Evolutionary conservation across 2,888 invertebrate genomes (phyloP).

Genomic region (Cheilosia variabilis): DNA sequence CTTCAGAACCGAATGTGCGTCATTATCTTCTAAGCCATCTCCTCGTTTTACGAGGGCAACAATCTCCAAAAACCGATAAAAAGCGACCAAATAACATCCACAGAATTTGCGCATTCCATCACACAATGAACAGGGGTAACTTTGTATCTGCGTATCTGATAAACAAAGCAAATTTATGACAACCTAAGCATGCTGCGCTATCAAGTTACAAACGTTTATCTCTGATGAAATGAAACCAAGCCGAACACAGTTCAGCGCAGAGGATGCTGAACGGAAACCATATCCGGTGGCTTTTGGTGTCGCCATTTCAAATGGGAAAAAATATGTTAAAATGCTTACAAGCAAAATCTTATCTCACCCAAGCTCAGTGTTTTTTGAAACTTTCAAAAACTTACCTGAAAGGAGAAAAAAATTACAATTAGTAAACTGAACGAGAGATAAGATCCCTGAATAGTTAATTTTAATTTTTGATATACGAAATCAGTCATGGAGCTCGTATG

Average conservation of each 20-base stretch:
- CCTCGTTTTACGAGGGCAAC: conserved; percentile 32
- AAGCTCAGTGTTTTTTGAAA: conserved; percentile 1
- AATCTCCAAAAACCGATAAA: conserved; percentile 34
- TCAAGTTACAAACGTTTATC: conserved; percentile 38
- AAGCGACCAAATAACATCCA: conserved; percentile 21
- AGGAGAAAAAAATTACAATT: conserved; percentile 31
- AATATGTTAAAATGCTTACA: conserved; percentile 6
- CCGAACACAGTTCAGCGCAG: not conserved
- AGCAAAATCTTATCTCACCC: conserved; percentile 37
- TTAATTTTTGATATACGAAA: conserved; percentile 13
- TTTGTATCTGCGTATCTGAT: not conserved
- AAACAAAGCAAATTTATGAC: conserved; percentile 6
- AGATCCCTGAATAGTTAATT: conserved; percentile 16
- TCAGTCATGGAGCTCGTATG: conserved; percentile 52
- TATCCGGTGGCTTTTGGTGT: conserved; percentile 19
- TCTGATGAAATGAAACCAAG: conserved; percentile 23
- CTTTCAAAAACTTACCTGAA: conserved; percentile 57
- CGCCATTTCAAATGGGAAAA: not conserved
- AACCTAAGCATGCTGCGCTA: conserved; percentile 31
- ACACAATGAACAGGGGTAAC: conserved; percentile 6
- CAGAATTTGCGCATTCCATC: conserved; percentile 38
- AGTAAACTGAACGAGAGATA: conserved; percentile 12
- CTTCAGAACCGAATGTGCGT: conserved; percentile 6
- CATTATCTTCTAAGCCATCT: not conserved
- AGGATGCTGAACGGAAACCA: conserved; percentile 3